These are phyloP conservation scores for Morone chrysops DNA, from an alignment of 2,113 vertebrate species.

Conservation along the genomic window DNA sequence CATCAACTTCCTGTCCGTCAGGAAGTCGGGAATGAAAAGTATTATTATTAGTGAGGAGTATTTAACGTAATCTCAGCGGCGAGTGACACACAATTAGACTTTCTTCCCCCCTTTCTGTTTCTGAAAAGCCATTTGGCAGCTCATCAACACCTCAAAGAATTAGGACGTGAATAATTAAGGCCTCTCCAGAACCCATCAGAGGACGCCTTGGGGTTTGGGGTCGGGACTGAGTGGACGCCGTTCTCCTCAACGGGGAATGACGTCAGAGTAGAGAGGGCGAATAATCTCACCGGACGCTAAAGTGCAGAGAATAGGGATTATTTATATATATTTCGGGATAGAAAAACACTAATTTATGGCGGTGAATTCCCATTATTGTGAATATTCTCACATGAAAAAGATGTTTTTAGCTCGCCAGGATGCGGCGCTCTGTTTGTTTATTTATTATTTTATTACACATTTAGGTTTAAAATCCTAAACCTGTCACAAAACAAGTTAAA, in stretches of 20 bases:
- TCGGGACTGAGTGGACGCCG: slow-evolving; percentile 37
- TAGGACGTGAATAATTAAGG: slow-evolving; percentile 73
- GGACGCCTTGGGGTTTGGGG: slow-evolving; percentile 46
- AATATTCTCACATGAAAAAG: too few species aligned
- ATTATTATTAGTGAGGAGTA: neutral
- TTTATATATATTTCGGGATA: too few species aligned
- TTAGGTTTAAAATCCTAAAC: too few species aligned
- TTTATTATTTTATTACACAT: too few species aligned
- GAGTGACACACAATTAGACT: neutral
- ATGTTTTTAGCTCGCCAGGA: too few species aligned
- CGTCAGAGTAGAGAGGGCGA: slow-evolving; percentile 17
- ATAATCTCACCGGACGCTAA: too few species aligned
- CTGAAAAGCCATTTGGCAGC: slow-evolving; percentile 51
- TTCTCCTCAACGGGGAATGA: neutral
- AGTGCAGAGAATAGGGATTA: too few species aligned
- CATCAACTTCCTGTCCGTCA: neutral
- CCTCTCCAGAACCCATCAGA: slow-evolving; percentile 56
- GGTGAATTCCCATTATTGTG: too few species aligned
- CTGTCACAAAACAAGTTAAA: too few species aligned
- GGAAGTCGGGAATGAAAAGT: neutral
- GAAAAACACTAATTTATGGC: too few species aligned
- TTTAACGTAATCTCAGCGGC: neutral
- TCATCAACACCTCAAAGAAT: slow-evolving; percentile 67
- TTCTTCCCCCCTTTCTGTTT: neutral
- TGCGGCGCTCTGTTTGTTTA: too few species aligned